Percentiles rank a stretch among this genome's conserved stretches.
phyloP scores from a whole-genome alignment of 92 coral and sea anemone genomes.

The Paramuricea clavata region DNA sequence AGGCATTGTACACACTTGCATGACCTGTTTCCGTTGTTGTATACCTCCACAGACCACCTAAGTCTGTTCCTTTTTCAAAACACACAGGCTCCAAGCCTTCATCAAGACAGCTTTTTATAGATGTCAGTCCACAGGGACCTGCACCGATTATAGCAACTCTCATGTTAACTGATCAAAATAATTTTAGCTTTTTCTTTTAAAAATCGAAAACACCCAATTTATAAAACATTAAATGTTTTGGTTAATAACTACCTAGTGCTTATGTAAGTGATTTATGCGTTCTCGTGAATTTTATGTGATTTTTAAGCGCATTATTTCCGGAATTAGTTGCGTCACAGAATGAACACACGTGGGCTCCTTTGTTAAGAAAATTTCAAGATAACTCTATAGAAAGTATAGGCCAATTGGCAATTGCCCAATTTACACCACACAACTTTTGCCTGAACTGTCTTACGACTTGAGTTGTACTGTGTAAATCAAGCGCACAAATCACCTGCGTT shows the following conservation, averaged over 20 bases:
- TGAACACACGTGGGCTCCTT: neutral
- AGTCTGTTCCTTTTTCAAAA: constrained; percentile 72
- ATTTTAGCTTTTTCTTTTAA: neutral
- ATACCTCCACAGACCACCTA: constrained; percentile 86
- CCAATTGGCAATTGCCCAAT: no score
- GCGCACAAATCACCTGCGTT: no score
- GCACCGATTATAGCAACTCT: constrained; percentile 86
- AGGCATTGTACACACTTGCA: constrained; percentile 21
- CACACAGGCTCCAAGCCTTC: constrained; percentile 88
- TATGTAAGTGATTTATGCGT: no score
- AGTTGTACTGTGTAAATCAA: no score
- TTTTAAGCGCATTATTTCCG: neutral
- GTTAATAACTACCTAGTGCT: no score
- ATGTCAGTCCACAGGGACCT: constrained; percentile 72
- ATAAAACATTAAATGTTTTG: no score
- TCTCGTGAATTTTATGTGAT: neutral
- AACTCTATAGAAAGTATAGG: no score
- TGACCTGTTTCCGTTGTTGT: constrained; percentile 38
- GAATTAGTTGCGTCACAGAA: neutral
- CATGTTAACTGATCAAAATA: constrained; percentile 45
- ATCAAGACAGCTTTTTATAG: constrained; percentile 85
- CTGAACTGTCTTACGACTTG: no score
- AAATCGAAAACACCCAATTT: no score
- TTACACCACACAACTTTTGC: no score
- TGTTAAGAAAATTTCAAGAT: neutral